Evolutionary conservation across 1,140 invertebrate genomes (phyloP).

Genomic region (Bombus impatiens): DNA sequence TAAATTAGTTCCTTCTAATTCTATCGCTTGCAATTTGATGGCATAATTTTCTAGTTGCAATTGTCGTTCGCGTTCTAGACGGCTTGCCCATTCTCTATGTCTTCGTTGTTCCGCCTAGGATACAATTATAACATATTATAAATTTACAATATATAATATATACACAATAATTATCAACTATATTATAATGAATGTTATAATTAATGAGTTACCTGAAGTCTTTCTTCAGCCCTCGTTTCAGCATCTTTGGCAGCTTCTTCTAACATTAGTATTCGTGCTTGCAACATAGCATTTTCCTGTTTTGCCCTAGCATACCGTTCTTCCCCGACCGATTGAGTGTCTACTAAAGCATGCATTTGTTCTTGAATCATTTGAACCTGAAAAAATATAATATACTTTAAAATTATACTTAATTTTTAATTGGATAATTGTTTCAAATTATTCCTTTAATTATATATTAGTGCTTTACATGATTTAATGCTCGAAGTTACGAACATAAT

Average conservation of each 20-base stretch:
- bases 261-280: conserved; percentile 93
- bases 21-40: conserved; percentile 90
- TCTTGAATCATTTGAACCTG: conserved; percentile 95
- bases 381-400: conserved; percentile 1
- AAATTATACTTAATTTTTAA: background rate
- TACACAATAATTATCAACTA: background rate
- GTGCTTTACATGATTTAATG: background rate
- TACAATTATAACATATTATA: background rate
- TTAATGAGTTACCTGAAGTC: conserved; percentile 82
- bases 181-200: background rate
- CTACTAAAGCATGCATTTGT: conserved; percentile 92
- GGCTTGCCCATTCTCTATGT: conserved; percentile 89
- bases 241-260: conserved; percentile 96
- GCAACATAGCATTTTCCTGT: conserved; percentile 94
- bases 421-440: background rate
- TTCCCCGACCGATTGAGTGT: conserved; percentile 92
- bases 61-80: conserved; percentile 93
- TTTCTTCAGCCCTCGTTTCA: conserved; percentile 92
- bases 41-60: conserved; percentile 93
- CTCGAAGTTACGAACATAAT: background rate
- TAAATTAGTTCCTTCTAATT: conserved; percentile 89
- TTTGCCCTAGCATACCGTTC: conserved; percentile 93
- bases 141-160: background rate
- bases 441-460: background rate
- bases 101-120: conserved; percentile 90